These are phyloP conservation scores for Manduca sexta DNA, from an alignment of 1,140 invertebrate species.

Conservation along the genomic window DNA sequence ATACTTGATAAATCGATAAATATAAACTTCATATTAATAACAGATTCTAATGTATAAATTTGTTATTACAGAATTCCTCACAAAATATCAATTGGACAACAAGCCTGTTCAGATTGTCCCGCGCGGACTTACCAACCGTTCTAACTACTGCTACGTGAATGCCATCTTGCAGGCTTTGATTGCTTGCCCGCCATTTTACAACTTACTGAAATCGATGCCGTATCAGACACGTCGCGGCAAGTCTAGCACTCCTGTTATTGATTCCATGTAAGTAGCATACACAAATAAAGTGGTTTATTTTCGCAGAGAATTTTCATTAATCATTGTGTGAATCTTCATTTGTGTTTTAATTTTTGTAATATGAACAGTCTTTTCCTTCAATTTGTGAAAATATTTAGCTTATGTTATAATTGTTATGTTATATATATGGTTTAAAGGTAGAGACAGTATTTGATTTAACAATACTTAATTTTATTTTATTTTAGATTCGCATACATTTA, in stretches of 20 bases:
- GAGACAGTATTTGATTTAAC: too few species aligned
- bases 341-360: too few species aligned
- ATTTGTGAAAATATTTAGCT: too few species aligned
- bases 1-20: too few species aligned
- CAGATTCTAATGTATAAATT: conserved; percentile 1
- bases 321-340: too few species aligned
- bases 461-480: too few species aligned
- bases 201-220: conserved; percentile 84
- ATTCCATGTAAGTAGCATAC: conserved; percentile 89
- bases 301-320: too few species aligned
- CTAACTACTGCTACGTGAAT: conserved; percentile 97
- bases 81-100: conserved; percentile 82
- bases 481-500: too few species aligned
- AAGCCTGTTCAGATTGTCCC: conserved; percentile 84
- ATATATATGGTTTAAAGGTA: too few species aligned
- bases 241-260: conserved; percentile 91
- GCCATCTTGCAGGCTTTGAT: conserved; percentile 92
- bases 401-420: too few species aligned
- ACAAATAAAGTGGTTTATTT: too few species aligned
- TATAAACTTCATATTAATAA: background rate
- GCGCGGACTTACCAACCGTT: conserved; percentile 90
- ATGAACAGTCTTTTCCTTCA: too few species aligned
- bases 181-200: conserved; percentile 95
- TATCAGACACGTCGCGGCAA: conserved; percentile 75
- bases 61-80: conserved; percentile 77